Conservation (phyloP, 2,797 vertebrate genomes). For the Syndactyla subalaris region DNA sequence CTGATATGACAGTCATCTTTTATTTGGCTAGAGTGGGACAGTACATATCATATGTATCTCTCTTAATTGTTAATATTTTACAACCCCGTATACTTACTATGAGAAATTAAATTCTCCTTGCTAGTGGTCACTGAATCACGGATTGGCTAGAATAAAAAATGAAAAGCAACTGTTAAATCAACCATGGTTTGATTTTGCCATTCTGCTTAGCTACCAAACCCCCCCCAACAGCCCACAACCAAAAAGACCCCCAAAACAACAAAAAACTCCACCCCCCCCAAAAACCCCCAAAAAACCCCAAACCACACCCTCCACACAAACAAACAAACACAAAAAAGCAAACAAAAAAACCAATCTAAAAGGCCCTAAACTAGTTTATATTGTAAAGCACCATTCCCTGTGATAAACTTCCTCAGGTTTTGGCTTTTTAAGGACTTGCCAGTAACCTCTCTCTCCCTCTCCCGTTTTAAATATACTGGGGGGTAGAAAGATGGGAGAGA, state of each 20-base stretch:
- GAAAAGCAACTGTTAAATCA: neutral
- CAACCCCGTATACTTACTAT: neutral
- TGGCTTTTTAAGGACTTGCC: neutral
- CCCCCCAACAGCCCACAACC: too few species aligned
- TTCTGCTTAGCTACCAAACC: neutral
- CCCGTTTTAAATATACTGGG: neutral
- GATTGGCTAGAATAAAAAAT: neutral
- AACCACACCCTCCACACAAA: too few species aligned
- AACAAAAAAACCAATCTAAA: too few species aligned
- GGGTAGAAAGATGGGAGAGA: rapidly evolving
- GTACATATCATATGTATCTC: neutral
- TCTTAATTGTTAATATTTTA: neutral
- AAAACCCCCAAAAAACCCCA: too few species aligned
- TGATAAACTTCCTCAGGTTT: neutral
- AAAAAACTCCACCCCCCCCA: too few species aligned
- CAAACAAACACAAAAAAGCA: too few species aligned
- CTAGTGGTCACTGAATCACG: neutral
- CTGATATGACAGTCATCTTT: neutral
- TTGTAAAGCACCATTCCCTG: neutral
- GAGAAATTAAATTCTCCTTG: neutral
- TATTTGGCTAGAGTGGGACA: neutral
- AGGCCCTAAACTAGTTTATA: neutral
- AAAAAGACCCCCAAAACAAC: too few species aligned
- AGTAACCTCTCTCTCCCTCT: neutral
- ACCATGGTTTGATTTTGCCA: neutral